These are phyloP conservation scores for Theristicus caerulescens DNA, from an alignment of 2,113 vertebrate species.

Conservation along the genomic window DNA sequence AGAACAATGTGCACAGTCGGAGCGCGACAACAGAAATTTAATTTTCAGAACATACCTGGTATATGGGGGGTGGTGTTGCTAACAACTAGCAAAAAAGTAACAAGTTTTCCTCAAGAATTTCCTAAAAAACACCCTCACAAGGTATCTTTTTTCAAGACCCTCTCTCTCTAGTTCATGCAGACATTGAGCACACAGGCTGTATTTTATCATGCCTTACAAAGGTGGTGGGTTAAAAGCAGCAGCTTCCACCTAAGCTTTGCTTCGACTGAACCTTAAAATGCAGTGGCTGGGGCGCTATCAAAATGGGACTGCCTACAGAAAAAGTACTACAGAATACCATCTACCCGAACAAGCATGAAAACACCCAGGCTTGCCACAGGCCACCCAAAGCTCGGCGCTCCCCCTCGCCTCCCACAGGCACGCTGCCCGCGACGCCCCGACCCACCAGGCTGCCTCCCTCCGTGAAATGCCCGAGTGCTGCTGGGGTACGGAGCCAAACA, in stretches of 20 bases:
- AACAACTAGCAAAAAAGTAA: not conserved
- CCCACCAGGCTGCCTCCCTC: too few relatives aligned
- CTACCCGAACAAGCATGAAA: not conserved
- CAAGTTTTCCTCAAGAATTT: not conserved
- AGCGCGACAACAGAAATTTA: fast-evolving
- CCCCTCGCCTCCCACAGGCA: not conserved
- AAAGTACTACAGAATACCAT: not conserved
- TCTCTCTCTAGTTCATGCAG: fast-evolving
- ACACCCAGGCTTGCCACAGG: not conserved
- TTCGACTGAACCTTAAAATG: not conserved
- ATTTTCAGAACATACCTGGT: not conserved
- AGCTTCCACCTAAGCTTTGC: not conserved
- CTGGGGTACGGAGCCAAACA: not conserved
- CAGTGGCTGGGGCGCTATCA: not conserved
- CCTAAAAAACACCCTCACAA: not conserved
- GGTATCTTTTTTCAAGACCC: not conserved
- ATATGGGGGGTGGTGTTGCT: not conserved
- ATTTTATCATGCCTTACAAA: not conserved
- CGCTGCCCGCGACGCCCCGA: fast-evolving
- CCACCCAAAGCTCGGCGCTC: not conserved
- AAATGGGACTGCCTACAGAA: not conserved
- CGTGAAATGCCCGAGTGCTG: fast-evolving
- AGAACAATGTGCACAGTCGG: fast-evolving
- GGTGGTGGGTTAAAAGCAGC: not conserved
- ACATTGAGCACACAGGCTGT: not conserved